These are phyloP conservation scores for Atherix ibis DNA, from an alignment of 2,888 invertebrate genomes.

Conservation along the genomic window DNA sequence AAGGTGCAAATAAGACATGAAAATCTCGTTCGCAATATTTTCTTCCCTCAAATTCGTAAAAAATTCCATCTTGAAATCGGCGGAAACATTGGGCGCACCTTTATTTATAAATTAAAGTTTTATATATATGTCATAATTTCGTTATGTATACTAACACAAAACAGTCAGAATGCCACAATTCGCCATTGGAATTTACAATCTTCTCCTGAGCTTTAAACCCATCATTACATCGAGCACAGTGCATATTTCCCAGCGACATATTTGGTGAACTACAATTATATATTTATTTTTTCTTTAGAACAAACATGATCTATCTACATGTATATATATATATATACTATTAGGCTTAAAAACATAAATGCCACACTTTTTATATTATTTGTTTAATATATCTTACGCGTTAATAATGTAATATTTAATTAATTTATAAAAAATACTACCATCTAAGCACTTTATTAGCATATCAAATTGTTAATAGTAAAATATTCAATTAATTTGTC, in stretches of 20 bases:
- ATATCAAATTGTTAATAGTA: too few relatives aligned
- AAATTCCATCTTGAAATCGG: conserved; percentile 91
- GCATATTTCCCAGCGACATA: conserved; percentile 85
- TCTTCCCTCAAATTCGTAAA: conserved; percentile 97
- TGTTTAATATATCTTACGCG: too few relatives aligned
- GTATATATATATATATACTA: too few relatives aligned
- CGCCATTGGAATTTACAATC: conserved; percentile 96
- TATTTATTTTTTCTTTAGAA: too few relatives aligned
- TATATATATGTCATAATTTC: conserved; percentile 5
- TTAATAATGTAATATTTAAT: too few relatives aligned
- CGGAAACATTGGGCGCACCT: conserved; percentile 97
- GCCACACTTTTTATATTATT: too few relatives aligned
- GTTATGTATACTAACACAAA: conserved; percentile 67
- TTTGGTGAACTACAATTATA: too few relatives aligned
- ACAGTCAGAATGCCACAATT: conserved; percentile 97
- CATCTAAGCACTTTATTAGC: too few relatives aligned
- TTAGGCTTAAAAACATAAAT: too few relatives aligned
- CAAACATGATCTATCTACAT: too few relatives aligned
- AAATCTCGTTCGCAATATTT: conserved; percentile 99
- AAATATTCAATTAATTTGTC: too few relatives aligned
- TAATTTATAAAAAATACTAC: too few relatives aligned
- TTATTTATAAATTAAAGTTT: not conserved
- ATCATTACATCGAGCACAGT: conserved; percentile 89
- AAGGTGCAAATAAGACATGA: conserved; percentile 89
- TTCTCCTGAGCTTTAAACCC: conserved; percentile 94